A percentile compares a stretch with the other conserved stretches of the same genome.
These are phyloP conservation scores for Sminthurinus aureus DNA, from an alignment of 2,888 invertebrate genomes.

Conservation along the genomic window DNA sequence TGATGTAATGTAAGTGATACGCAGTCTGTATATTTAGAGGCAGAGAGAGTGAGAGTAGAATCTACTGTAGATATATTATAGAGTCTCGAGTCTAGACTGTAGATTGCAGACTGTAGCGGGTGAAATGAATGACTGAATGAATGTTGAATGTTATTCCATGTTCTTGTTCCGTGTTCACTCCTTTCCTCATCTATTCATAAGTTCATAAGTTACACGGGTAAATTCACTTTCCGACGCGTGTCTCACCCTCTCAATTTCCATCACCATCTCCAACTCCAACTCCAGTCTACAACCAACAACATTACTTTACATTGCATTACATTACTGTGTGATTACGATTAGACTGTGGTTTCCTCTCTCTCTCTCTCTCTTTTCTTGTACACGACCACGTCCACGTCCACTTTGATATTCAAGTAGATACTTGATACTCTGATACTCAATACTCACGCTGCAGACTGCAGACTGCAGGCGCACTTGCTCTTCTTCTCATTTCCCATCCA, in stretches of 20 bases:
- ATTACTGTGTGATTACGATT: neutral
- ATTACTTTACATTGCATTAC: neutral
- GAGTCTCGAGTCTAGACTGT: neutral
- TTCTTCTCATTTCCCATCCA: neutral
- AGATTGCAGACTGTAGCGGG: neutral
- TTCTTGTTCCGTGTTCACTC: conserved; percentile 3
- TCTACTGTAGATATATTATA: too few species aligned
- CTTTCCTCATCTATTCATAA: conserved; percentile 28
- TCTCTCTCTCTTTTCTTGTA: neutral
- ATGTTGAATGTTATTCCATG: neutral
- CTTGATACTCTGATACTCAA: too few species aligned
- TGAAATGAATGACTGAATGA: neutral
- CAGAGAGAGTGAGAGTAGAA: too few species aligned
- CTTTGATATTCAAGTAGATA: too few species aligned
- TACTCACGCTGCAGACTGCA: too few species aligned
- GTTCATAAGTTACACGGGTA: conserved; percentile 27
- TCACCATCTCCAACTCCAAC: neutral
- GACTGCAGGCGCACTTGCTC: too few species aligned
- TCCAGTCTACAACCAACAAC: neutral
- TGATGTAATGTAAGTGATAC: too few species aligned
- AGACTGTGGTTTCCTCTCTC: neutral
- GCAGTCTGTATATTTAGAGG: too few species aligned
- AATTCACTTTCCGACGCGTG: conserved; percentile 18
- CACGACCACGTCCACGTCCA: too few species aligned
- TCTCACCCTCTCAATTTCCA: neutral